Evolutionary conservation across 2,113 vertebrate genomes (phyloP), one percentile per base, ranked within the genome.

Genomic region (Caracal caracal): DNA sequence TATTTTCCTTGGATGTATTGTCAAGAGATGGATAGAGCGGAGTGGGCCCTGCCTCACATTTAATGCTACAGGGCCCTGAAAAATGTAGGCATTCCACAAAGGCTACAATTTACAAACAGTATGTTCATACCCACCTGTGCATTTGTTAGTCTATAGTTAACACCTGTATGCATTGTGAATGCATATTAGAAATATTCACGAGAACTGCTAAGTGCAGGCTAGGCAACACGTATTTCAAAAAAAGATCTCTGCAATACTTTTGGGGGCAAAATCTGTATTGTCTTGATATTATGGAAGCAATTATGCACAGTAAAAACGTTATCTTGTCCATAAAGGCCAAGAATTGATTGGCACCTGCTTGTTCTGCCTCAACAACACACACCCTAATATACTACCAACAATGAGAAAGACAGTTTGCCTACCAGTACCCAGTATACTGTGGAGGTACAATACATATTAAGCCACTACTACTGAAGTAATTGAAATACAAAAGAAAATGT

Each of bases 1-100:
- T 87, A 95, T 97, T 94, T 97, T 90, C 51, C 78, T 92, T 20
- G 16, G 73, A 82, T 90, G 75, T 59, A 81, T 76, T 89, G 79
- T 96, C 83, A 94, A 95, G 65, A 85, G 76, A 90, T 56, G 51
- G 65, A 65, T 87, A 43, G n/a, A 93, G 24, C 19, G 71, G 70
- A 96, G 73, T 66, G 35, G 84, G 43, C 40, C 35, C 70, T 70
- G 63, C 35, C 91, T 95, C 65, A 40, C 9, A 5, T 84, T 51
- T 80, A 70, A 0, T 71, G 82, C 71, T 92, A 79, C 20, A 20
- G 80, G 61, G 35, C 8, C 28, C 73, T 93, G 35, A 63, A 84
- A 88, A 86, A 87, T 79, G 53, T 10, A 59, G 83, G 40, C 83
- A 26, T 76, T 88, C n/a, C 89, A 87, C 80, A 84, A 93, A 90